Evolutionary conservation across 1,140 invertebrate species (phyloP), one percentile per base, ranked within the genome.

Genomic region (Drosophila repleta): DNA sequence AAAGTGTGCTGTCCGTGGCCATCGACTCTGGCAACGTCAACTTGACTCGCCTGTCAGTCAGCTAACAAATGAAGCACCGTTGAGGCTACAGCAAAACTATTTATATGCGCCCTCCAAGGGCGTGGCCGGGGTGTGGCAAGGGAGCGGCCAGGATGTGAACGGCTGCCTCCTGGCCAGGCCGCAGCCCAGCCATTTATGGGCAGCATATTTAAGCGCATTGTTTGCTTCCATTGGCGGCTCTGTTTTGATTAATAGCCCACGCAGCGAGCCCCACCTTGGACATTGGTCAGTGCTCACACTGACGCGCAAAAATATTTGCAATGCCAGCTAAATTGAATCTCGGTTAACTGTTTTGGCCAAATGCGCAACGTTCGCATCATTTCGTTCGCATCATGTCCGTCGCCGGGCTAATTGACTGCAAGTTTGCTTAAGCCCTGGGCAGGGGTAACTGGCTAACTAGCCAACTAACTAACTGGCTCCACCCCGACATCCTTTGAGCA

Each of bases 11-110:
- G 52, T 32, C 45, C 8, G 48, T n/a, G n/a, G 46, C 29, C n/a
- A 26, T 17, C 45, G 26, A 24, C 21, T 20, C 52, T 55, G 20
- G 15, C 43, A 57, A 49, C 57, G 41, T 60, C 67, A 76, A 74
- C 68, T 85, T 85, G 77, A 81, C 82, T 81, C 74, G 78, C 39
- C 71, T 79, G 82, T 69, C 82, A 61, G 82, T 68, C 74, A 48
- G 74, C 78, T 65, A 72, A 85, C 83, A 82, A 85, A 85, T 85
- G 82, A 63, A 52, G 62, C 65, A 61, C 53, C 46, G 62, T 37
- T 65, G 37, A 65, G 64, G 55, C 65, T 37, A 29, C 20, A 35
- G 60, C 41, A 58, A 72, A 87, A 82, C 74, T 85, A 82, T 82
- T 88, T 88, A 88, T 88, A 76, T 82, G 66, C 70, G 61, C 13